Conservation (phyloP, 2,113 vertebrate species). For the Hydrochoerus hydrochaeris region DNA sequence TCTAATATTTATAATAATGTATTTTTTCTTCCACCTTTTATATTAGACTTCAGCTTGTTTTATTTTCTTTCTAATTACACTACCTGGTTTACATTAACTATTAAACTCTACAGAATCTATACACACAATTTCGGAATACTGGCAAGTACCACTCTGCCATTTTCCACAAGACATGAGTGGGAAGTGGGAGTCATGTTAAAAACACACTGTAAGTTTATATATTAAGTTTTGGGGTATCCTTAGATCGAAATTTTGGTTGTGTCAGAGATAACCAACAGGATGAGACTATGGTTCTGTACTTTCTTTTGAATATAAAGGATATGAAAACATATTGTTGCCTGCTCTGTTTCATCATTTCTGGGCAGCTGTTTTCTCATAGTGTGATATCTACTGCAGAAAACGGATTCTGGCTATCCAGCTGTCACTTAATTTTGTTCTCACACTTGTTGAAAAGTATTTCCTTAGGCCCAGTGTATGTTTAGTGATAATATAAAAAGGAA, state of each 20-base stretch:
- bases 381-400: background rate
- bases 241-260: background rate
- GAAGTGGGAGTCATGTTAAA: background rate
- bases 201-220: background rate
- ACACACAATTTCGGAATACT: background rate
- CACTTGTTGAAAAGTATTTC: conserved; percentile 66
- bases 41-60: background rate
- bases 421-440: conserved; percentile 42
- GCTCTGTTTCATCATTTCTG: background rate
- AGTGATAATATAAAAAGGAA: conserved; percentile 43
- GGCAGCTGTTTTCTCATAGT: conserved; percentile 29
- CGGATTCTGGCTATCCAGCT: background rate
- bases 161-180: background rate
- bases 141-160: background rate
- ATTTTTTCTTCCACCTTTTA: conserved; percentile 28
- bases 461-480: background rate
- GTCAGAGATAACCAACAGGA: background rate
- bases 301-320: background rate
- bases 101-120: background rate
- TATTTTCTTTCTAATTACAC: background rate
- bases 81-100: background rate
- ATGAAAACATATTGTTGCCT: background rate
- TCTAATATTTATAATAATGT: background rate
- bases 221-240: background rate
- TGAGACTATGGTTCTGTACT: background rate